These are phyloP conservation scores for Polydesmus complanatus DNA, from an alignment of 2,888 invertebrate species.

Conservation along the genomic window DNA sequence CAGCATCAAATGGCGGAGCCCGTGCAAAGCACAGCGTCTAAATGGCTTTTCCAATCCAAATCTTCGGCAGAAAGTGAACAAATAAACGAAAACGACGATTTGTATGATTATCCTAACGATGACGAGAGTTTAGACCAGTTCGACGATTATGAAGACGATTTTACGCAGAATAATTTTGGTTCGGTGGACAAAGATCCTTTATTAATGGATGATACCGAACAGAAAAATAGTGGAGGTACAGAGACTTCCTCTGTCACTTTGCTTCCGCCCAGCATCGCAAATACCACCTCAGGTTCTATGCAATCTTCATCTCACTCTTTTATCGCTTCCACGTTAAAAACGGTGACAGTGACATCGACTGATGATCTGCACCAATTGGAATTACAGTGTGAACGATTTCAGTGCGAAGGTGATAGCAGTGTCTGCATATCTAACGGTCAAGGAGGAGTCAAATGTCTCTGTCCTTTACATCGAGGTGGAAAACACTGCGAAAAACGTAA, in stretches of 20 bases:
- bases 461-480: slow-evolving; percentile 17
- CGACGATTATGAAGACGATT: not conserved
- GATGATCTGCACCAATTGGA: not conserved
- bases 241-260: not conserved
- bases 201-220: not conserved
- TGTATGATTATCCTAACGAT: not conserved
- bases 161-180: not conserved
- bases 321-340: not conserved
- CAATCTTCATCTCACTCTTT: not conserved
- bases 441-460: slow-evolving; percentile 16
- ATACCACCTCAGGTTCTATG: not conserved
- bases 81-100: not conserved
- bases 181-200: not conserved
- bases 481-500: slow-evolving; percentile 17
- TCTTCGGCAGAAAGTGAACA: not conserved
- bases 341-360: not conserved
- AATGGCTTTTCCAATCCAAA: too few relatives aligned
- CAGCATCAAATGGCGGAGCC: not conserved
- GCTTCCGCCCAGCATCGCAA: not conserved
- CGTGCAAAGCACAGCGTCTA: too few relatives aligned
- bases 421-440: slow-evolving; percentile 11
- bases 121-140: not conserved
- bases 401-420: slow-evolving; percentile 7
- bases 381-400: slow-evolving; percentile 8
- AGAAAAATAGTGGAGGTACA: not conserved